These are phyloP conservation scores for Girardia tigrina DNA, from an alignment of 2,888 invertebrate species.

Conservation along the genomic window DNA sequence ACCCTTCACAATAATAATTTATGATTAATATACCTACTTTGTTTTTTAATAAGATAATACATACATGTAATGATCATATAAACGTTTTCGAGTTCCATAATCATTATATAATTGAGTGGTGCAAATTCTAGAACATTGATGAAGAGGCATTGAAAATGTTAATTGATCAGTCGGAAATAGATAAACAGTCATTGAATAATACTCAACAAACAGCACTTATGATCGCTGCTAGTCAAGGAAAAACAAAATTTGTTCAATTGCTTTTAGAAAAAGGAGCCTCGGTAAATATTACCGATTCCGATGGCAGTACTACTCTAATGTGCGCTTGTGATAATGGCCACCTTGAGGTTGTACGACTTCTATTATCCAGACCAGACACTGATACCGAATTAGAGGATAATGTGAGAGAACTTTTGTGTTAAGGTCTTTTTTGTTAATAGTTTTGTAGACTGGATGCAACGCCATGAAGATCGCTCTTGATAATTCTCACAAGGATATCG, in stretches of 20 bases:
- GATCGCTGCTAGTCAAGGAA: conserved; percentile 76
- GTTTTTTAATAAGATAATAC: no score
- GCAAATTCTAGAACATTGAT: conserved; percentile 23
- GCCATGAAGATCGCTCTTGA: conserved; percentile 78
- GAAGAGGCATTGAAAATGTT: background rate
- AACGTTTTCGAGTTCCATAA: no score
- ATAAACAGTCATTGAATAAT: background rate
- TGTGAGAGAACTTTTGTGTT: background rate
- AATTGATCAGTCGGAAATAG: background rate
- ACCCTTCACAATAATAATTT: no score
- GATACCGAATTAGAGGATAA: conserved; percentile 69
- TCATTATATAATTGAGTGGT: no score
- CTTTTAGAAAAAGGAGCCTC: conserved; percentile 70
- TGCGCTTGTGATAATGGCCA: conserved; percentile 87
- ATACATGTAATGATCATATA: no score
- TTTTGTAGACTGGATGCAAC: conserved; percentile 64
- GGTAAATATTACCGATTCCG: conserved; percentile 63
- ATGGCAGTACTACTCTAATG: conserved; percentile 79
- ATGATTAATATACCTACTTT: no score
- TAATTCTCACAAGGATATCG: conserved; percentile 75
- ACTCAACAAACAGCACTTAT: conserved; percentile 68
- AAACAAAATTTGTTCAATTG: conserved; percentile 66
- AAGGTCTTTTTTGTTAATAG: background rate
- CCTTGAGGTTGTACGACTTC: conserved; percentile 65
- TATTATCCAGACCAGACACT: conserved; percentile 66